Evolutionary conservation across 2,113 vertebrate species (phyloP).

Genomic region (Lagenorhynchus albirostris): DNA sequence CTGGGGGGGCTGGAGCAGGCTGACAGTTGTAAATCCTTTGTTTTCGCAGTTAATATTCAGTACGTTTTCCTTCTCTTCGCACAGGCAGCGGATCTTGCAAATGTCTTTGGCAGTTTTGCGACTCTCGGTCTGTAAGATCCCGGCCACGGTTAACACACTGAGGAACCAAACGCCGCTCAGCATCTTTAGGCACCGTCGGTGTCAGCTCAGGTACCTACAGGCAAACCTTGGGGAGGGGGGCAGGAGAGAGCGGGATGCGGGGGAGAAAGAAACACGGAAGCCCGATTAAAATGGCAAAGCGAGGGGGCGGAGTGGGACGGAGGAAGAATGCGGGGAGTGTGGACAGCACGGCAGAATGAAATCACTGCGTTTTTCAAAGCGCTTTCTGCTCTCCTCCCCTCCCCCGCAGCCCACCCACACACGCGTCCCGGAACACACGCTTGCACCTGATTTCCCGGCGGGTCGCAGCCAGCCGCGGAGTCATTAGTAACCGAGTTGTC

Average conservation of each 20-base stretch:
- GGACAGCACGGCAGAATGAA: constrained; percentile 12
- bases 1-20: constrained; percentile 91
- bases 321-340: background rate
- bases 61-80: constrained; percentile 96
- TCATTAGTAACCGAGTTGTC: background rate
- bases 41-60: constrained; percentile 98
- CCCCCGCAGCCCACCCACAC: constrained; percentile 35
- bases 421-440: background rate
- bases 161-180: constrained; percentile 95
- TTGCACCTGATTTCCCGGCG: constrained; percentile 51
- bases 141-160: constrained; percentile 93
- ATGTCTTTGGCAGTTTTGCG: constrained; percentile 98
- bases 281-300: constrained; percentile 75
- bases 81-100: constrained; percentile 95
- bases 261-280: constrained; percentile 76
- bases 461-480: constrained; percentile 15
- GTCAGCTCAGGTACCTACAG: constrained; percentile 81
- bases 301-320: background rate
- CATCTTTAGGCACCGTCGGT: constrained; percentile 90
- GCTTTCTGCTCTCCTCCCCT: background rate
- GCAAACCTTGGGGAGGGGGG: constrained; percentile 71
- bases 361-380: constrained; percentile 40
- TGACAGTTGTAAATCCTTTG: constrained; percentile 96
- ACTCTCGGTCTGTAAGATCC: constrained; percentile 92
- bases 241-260: constrained; percentile 41